Evolutionary conservation across 2,888 invertebrate genomes (phyloP), one percentile per base, ranked within the genome.

Genomic region (Agriopis aurantiaria): DNA sequence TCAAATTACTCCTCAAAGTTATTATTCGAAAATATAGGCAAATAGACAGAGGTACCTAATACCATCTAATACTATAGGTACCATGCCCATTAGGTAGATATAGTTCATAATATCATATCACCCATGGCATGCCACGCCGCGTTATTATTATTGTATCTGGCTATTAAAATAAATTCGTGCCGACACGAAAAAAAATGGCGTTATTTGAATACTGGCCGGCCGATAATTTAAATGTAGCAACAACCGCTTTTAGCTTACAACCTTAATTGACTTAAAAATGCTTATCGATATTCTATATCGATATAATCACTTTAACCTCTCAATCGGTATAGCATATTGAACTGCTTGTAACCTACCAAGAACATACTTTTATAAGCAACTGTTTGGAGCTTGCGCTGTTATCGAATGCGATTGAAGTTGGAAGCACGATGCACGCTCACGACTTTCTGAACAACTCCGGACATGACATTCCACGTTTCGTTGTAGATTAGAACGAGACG

Each of bases 221-320:
- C 93, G 91, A 93, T 94, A 94, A 93, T 93, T 93, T 94, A 94
- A 94, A 94, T 94, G 93, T 93, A 94, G 93, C 92, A 93, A 93
- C 93, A 94, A 93, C 93, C 90, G 93, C 93, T 93, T 94, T 94
- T 93, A 94, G 92, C 93, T 93, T 93, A 94, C 93, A 94, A 92
- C 93, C 93, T 93, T 94, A 94, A 93, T 94, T 94, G 93, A 94
- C 93, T 93, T 93, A 94, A 94, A 94, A 94, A 93, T 93, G 92
- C 92, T 94, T 93, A 94, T 93, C 93, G 92, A 93, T 93, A 90
- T 82, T 81, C 78, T 74, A 78, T 76, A 80, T 80, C 69, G 77
- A 73, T 79, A 80, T 79, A 78, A 83, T 78, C 84, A 82, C 77
- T 81, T 78, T 75, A 74, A 79, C 77, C 80, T 77, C 57, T 61